Percentiles rank a stretch among this genome's conserved stretches.
Conservation (phyloP, 2,888 invertebrate species). For the Pristionchus fissidentatus region DNA sequence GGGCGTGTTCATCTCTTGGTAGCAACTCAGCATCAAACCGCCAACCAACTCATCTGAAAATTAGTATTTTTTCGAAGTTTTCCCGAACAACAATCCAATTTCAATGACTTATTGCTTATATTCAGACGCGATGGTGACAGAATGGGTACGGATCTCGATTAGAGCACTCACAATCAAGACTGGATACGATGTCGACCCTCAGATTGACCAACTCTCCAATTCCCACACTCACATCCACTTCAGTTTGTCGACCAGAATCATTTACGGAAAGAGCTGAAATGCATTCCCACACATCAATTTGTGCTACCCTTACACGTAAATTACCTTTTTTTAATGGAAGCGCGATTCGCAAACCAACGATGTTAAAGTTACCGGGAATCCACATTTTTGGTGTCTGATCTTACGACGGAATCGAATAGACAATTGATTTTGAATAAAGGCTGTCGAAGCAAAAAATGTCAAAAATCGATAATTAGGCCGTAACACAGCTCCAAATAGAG, state of each 20-base stretch:
- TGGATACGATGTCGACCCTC: conserved; percentile 65
- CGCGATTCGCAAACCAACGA: background rate
- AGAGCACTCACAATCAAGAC: conserved; percentile 58
- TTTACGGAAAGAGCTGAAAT: conserved; percentile 65
- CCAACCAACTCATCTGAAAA: conserved; percentile 12
- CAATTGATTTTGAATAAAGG: no score
- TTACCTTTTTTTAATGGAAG: background rate
- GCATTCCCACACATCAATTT: background rate
- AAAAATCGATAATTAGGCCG: no score
- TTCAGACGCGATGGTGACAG: background rate
- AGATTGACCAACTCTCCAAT: conserved; percentile 68
- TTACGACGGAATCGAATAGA: no score
- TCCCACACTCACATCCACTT: conserved; percentile 56
- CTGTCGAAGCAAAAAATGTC: no score
- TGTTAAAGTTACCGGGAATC: background rate
- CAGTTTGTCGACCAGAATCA: background rate
- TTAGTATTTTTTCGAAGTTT: no score
- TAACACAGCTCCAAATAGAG: background rate
- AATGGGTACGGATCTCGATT: no score
- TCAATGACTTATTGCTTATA: no score
- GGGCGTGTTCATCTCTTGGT: conserved; percentile 21
- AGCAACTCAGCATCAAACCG: conserved; percentile 2
- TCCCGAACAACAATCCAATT: no score
- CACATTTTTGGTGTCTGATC: background rate
- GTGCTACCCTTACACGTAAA: background rate